Conservation (phyloP, 2,113 vertebrate genomes). For the Coryphaenoides rupestris region DNA sequence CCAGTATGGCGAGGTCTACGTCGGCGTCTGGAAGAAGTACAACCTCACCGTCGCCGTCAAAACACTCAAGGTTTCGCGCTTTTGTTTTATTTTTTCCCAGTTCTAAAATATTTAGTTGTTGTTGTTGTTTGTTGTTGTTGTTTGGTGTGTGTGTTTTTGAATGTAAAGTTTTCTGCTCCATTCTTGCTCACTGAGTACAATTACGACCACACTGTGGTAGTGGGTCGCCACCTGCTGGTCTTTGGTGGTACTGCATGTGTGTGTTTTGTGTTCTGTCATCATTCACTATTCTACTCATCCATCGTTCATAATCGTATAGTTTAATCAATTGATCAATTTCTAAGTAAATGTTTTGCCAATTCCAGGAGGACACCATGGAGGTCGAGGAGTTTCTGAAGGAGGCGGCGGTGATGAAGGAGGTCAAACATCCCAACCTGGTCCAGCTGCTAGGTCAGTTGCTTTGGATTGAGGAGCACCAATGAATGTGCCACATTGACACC, state of each 20-base stretch:
- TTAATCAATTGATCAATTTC: background rate
- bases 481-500: background rate
- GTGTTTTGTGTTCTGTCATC: background rate
- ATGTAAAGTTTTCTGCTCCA: background rate
- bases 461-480: background rate
- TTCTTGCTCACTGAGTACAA: background rate
- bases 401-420: conserved; percentile 98
- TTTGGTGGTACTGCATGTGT: conserved; percentile 18
- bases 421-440: conserved; percentile 97
- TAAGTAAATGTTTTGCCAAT: conserved; percentile 19
- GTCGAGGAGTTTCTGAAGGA: conserved; percentile 98
- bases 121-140: background rate
- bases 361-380: conserved; percentile 98
- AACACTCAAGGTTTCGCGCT: conserved; percentile 92
- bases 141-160: background rate
- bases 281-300: no score
- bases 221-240: conserved; percentile 54
- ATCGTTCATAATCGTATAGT: no score
- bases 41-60: conserved; percentile 97
- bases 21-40: conserved; percentile 98
- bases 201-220: conserved; percentile 8
- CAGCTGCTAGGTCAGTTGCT: conserved; percentile 78
- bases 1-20: conserved; percentile 97
- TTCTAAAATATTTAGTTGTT: background rate
- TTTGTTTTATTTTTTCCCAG: no score